These are phyloP conservation scores for Cecidostiba fungosa DNA, from an alignment of 2,888 invertebrate species.

Conservation along the genomic window DNA sequence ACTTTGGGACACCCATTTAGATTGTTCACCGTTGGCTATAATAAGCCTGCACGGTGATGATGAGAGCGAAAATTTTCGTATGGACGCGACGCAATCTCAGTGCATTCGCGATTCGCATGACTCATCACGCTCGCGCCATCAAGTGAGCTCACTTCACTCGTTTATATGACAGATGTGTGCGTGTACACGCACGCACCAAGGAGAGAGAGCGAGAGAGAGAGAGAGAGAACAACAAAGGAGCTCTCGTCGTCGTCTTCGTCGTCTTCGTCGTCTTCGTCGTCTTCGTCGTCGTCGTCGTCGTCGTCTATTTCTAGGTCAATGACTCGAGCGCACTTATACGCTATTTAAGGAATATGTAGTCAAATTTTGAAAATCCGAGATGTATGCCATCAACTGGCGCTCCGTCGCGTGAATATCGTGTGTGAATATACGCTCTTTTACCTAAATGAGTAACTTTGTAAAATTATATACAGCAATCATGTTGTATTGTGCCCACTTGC, in stretches of 20 bases:
- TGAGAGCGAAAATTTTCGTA: conserved; percentile 37
- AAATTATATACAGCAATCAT: no score
- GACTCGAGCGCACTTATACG: conserved; percentile 63
- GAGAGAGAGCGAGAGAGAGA: background rate
- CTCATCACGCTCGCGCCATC: conserved; percentile 52
- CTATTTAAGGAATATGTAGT: conserved; percentile 57
- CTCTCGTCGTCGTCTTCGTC: conserved; percentile 53
- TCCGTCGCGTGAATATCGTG: no score
- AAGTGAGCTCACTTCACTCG: background rate
- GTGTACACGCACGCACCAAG: background rate
- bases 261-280: no score
- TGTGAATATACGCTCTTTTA: no score
- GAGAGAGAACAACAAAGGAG: background rate
- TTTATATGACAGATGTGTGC: conserved; percentile 32
- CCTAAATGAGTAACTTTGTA: no score
- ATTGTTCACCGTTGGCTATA: conserved; percentile 12
- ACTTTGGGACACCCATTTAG: conserved; percentile 20
- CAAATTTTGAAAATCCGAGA: conserved; percentile 40
- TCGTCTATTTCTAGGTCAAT: conserved; percentile 68
- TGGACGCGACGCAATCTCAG: conserved; percentile 6
- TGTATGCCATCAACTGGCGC: no score
- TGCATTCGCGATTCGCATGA: conserved; percentile 63
- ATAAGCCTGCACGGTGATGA: background rate
- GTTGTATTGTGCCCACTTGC: no score
- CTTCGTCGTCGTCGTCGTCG: no score